Evolutionary conservation across 2,888 invertebrate species (phyloP).

Genomic region (Lasioglossum pauxillum): DNA sequence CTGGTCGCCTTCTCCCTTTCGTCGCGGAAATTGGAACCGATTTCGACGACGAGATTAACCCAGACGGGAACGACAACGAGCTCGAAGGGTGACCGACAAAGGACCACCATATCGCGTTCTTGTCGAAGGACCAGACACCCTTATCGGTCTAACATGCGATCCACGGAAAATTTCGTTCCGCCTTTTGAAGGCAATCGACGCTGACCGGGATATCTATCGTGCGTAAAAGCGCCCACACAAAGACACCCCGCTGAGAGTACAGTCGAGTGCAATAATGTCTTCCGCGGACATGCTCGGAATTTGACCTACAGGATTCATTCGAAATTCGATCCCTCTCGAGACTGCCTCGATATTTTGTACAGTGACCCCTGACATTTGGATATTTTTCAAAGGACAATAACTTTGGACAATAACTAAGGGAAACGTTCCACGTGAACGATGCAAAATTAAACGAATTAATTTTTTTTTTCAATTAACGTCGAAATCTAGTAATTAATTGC

Average conservation of each 20-base stretch:
- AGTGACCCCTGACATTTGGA: too few relatives aligned
- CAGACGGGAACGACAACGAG: not conserved
- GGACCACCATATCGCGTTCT: not conserved
- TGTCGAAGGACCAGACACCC: not conserved
- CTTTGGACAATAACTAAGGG: too few relatives aligned
- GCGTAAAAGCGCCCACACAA: not conserved
- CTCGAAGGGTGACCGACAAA: constrained; percentile 18
- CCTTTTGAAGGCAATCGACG: constrained; percentile 13
- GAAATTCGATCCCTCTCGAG: too few relatives aligned
- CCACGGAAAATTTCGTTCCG: constrained; percentile 26
- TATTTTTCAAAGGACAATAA: too few relatives aligned
- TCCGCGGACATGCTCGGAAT: not conserved
- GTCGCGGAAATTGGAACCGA: constrained; percentile 49
- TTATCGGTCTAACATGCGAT: constrained; percentile 12
- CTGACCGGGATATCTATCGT: constrained; percentile 22
- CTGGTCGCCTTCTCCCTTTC: not conserved
- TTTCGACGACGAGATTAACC: constrained; percentile 46
- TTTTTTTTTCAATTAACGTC: too few relatives aligned
- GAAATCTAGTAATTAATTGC: too few relatives aligned
- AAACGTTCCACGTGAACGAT: too few relatives aligned
- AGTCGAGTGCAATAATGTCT: not conserved
- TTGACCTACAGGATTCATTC: not conserved
- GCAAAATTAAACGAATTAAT: too few relatives aligned
- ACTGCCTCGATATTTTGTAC: too few relatives aligned
- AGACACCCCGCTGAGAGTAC: not conserved